Conservation (phyloP, 2,113 vertebrate species). For the Carassius gibelio region DNA sequence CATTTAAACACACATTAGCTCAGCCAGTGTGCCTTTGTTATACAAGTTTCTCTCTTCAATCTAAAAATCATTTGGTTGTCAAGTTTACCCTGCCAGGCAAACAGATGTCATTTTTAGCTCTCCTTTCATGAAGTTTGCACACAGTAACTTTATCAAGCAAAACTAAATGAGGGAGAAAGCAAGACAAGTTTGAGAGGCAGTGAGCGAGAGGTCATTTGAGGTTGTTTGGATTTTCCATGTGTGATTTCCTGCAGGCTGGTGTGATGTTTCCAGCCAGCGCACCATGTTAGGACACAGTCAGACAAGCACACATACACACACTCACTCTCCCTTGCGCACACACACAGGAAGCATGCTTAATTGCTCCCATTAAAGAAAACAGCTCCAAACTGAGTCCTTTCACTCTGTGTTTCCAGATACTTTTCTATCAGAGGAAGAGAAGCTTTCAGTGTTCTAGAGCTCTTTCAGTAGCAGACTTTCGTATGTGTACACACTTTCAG, state of each 20-base stretch:
- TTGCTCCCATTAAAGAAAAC: conserved; percentile 50
- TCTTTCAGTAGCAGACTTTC: neutral
- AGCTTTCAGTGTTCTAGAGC: neutral
- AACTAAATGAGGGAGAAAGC: conserved; percentile 5
- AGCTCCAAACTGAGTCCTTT: conserved; percentile 34
- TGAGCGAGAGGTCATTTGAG: conserved; percentile 47
- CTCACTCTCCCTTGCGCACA: too few relatives aligned
- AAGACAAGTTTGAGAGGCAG: neutral
- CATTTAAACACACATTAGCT: neutral
- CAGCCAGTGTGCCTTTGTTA: neutral
- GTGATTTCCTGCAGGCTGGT: conserved; percentile 60
- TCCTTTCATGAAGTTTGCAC: neutral
- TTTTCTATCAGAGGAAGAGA: neutral
- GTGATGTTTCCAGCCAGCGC: conserved; percentile 52
- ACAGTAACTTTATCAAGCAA: neutral
- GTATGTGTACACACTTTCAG: neutral
- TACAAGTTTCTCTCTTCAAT: neutral
- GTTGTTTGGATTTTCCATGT: conserved; percentile 51
- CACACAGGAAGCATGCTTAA: conserved; percentile 51
- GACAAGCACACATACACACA: conserved; percentile 27
- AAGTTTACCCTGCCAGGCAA: neutral
- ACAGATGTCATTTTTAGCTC: neutral
- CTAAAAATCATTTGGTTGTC: neutral
- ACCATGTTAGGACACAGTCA: conserved; percentile 25
- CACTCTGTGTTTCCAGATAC: conserved; percentile 20